phyloP scores from a whole-genome alignment of 1,140 invertebrate species.

The Asobara japonica region DNA sequence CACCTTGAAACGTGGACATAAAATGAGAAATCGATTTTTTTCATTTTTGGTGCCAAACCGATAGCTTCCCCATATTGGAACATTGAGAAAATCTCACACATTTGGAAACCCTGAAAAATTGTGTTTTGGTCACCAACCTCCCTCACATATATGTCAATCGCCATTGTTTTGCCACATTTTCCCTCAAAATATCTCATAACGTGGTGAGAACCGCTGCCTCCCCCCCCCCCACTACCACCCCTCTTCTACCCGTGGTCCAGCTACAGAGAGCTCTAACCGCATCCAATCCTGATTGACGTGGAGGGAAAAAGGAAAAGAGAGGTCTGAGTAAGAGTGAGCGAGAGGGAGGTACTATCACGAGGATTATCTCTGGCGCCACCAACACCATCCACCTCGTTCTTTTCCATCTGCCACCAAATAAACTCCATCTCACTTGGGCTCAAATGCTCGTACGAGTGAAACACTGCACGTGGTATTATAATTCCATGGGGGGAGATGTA shows the following conservation, averaged over 20 bases:
- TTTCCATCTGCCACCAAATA: slow-evolving; percentile 3
- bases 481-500: slow-evolving; percentile 23
- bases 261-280: slow-evolving; percentile 59
- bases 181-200: neutral
- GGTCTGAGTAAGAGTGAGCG: slow-evolving; percentile 15
- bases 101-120: too few relatives aligned
- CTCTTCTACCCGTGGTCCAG: slow-evolving; percentile 46
- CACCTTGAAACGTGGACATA: too few relatives aligned
- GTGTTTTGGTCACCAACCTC: too few relatives aligned
- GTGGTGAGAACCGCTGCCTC: slow-evolving; percentile 54
- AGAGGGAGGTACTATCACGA: slow-evolving; percentile 55
- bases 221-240: too few relatives aligned
- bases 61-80: too few relatives aligned
- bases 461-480: slow-evolving; percentile 27
- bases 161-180: too few relatives aligned
- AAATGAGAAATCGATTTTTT: too few relatives aligned
- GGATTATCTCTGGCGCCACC: slow-evolving; percentile 63
- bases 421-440: neutral
- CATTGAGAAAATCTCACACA: too few relatives aligned
- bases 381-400: slow-evolving; percentile 47
- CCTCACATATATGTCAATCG: too few relatives aligned
- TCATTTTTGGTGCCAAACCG: too few relatives aligned
- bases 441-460: neutral
- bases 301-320: slow-evolving; percentile 40
- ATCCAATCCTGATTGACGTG: slow-evolving; percentile 64